Evolutionary conservation across 2,797 vertebrate genomes (phyloP), one percentile per base, ranked within the genome.

Genomic region (Tympanoctomys barrerae): DNA sequence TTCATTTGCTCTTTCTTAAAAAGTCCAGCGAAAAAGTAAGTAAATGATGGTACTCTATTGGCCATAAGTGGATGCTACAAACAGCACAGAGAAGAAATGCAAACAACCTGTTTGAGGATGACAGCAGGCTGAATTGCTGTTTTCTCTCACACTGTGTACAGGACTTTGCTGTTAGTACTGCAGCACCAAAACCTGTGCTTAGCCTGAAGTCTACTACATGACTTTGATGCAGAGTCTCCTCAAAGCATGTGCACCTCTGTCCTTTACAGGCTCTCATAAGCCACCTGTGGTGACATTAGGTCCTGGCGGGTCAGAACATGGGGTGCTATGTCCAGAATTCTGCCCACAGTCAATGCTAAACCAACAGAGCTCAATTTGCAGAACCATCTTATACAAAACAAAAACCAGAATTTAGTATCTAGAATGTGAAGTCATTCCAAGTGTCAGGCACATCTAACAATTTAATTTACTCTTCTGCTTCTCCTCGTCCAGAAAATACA

Each of bases 71-170:
- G n/a, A 73, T 12, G 46, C 0, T 6, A 22, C 31, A 87, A 13
- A 31, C 18, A 46, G 3, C 57, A 59, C 10, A 6, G 31, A 66
- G 73, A 68, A 70, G 59, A 57, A 52, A 18, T 13, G 22, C 54
- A 36, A 21, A 1, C 3, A 54, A 64, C 64, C 2, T 68, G 7
- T 52, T 7, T 14, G 5, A 28, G 33, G 62, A 36, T 19, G 13
- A 33, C 0, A 7, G 7, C n/a, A 59, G 4, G 46, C 4, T 21
- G 31, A 19, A 54, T 18, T 28, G 52, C 0, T 3, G n/a, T 33
- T 66, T 11, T 1, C 11, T 14, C 39, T 87, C 82, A 22, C 39
- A 26, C 16, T 19, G 61, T 24, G 68, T 3, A 7, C 0, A 11
- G 36, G 31, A 14, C 33, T 66, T 46, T 59, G 28, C 61, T 22